Evolutionary conservation across 2,797 vertebrate genomes (phyloP), one percentile per base, ranked within the genome.

Genomic region (Hippocampus kuda): DNA sequence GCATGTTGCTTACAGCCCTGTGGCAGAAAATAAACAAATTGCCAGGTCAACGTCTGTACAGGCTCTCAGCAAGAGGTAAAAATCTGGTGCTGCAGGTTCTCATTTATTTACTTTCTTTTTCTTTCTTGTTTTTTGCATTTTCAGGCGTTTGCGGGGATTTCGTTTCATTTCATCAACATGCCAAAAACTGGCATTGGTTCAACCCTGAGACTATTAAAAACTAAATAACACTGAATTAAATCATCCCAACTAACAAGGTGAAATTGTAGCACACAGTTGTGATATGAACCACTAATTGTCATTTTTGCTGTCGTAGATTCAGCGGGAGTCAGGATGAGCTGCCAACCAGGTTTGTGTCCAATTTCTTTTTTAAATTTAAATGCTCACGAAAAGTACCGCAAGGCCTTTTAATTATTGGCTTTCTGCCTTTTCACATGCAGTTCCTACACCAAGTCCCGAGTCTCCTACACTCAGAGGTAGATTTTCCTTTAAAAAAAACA

Each of bases 41-140:
- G 76, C 79, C 56, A 80, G 62, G 9, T 46, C 83, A n/a, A 5
- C 79, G 53, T 87, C 84, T 68, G 90, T 91, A 68, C 72, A 75
- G 0, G 60, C 84, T 44, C 79, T 91, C 59, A 65, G 53, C 64
- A 86, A 89, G 75, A 89, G 82, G 91, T 92, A 85, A 70, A 60
- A 10, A 27, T 15, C 15, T 44, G 24, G 20, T 26, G 6, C 59
- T 1, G 54, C 66, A 64, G 61, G 8, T 20, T 66, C 5, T 0
- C 4, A 8, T 26, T 5, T 48, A 5, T 3, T 38, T 46, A 26
- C 51, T 64, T 20, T 41, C 1, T 38, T 20, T 63, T 42, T 38
- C 11, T 38, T 42, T n/a, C 4, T 41, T 22, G 24, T 26, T 51
- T 22, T n/a, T 67, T 22, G 27, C 34, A 41, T 20, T 38, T 56